A percentile compares a stretch with the other conserved stretches of the same genome.
Conservation (phyloP, 1,140 invertebrate genomes). For the Aleiodes sp. region DNA sequence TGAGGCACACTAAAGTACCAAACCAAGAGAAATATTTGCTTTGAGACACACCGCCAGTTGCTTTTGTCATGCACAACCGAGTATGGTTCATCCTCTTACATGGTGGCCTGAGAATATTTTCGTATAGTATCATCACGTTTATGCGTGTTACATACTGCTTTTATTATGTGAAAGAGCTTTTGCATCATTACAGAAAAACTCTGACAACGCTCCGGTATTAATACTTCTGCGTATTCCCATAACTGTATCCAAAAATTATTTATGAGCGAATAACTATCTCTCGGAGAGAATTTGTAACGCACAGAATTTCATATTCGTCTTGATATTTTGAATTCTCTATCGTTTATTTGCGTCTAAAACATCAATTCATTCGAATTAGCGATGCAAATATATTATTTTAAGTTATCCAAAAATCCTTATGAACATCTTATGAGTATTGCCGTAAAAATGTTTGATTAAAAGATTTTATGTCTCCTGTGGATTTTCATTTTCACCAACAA, state of each 20-base stretch:
- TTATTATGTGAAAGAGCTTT: not conserved
- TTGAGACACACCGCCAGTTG: constrained; percentile 38
- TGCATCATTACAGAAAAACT: not conserved
- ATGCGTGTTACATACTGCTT: too few species aligned
- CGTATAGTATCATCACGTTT: not conserved
- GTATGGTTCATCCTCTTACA: constrained; percentile 11
- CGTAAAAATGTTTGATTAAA: too few species aligned
- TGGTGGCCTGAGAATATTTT: constrained; percentile 1
- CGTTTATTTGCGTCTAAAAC: too few species aligned
- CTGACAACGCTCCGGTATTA: not conserved
- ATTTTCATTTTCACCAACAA: not conserved
- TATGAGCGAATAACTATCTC: not conserved
- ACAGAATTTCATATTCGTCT: too few species aligned
- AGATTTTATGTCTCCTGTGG: not conserved
- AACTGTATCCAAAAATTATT: not conserved
- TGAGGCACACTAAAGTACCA: constrained; percentile 29
- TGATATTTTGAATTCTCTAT: too few species aligned
- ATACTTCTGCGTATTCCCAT: not conserved
- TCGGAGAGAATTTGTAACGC: too few species aligned
- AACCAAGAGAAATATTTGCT: constrained; percentile 52
- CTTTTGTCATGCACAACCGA: constrained; percentile 12
- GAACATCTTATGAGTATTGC: too few species aligned
- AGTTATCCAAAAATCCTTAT: too few species aligned
- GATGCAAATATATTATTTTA: too few species aligned
- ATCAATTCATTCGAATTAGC: not conserved